Conservation (phyloP, 2,888 invertebrate genomes). For the Crossocerus cetratus region DNA sequence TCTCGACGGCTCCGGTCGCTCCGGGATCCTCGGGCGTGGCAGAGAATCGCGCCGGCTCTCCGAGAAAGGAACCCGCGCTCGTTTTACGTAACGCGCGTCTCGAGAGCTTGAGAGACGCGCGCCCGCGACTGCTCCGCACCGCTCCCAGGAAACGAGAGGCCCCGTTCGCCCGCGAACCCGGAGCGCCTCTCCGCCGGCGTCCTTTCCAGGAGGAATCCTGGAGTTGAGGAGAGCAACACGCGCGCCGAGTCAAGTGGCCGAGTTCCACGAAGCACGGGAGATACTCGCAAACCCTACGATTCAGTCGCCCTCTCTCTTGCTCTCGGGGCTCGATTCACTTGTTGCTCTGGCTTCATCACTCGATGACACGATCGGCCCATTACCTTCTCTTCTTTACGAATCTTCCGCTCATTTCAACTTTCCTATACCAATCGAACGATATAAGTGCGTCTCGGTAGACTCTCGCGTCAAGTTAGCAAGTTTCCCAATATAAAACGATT, state of each 20-base stretch:
- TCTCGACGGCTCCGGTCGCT: slow-evolving; percentile 16
- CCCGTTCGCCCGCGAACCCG: slow-evolving; percentile 32
- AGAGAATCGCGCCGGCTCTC: slow-evolving; percentile 24
- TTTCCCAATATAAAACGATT: too few relatives aligned
- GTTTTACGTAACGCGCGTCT: slow-evolving; percentile 57
- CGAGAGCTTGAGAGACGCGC: slow-evolving; percentile 37
- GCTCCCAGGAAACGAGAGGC: slow-evolving; percentile 46
- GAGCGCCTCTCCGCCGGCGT: slow-evolving; percentile 33
- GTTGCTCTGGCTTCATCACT: slow-evolving; percentile 5
- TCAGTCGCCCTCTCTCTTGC: too few relatives aligned
- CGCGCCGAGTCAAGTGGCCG: background rate
- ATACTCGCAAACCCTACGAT: too few relatives aligned
- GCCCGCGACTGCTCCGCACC: slow-evolving; percentile 5
- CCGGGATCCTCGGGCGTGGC: slow-evolving; percentile 54
- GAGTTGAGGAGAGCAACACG: too few relatives aligned
- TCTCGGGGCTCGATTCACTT: slow-evolving; percentile 47
- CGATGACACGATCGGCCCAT: too few relatives aligned
- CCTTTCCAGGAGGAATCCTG: background rate
- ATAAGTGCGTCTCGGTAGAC: too few relatives aligned
- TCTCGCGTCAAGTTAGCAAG: too few relatives aligned
- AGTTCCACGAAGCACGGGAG: slow-evolving; percentile 36
- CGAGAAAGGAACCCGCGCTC: slow-evolving; percentile 47
- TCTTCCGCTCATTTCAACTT: background rate
- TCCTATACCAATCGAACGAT: too few relatives aligned
- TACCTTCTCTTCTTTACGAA: background rate